Base-by-base conservation (phyloP, 2,888 invertebrate genomes). In the Pyrrhosoma nymphula region DNA sequence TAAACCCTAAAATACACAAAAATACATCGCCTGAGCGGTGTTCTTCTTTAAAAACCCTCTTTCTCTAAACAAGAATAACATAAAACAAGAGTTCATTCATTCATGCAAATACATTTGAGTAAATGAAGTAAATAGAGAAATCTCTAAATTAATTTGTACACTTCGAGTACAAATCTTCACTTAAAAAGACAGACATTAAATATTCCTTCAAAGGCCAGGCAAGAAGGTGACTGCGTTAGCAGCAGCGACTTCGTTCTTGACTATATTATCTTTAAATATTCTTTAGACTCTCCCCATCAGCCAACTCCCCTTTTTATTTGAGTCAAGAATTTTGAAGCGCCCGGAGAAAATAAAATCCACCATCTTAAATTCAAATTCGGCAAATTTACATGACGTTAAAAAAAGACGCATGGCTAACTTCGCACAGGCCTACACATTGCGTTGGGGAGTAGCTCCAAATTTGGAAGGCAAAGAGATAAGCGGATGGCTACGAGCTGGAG, bases 301-400 rank as follows among this genome's bases (percentile, higher is more conserved):
- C 35, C 82, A 35, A 16, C 82, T 82, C 82, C 14, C 35, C 82
- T 35, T 18, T 82, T 82, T 35, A 82, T 82, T 14, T 16, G 30
- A 82, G 35, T 35, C 14, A 30, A 82, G 82, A 82, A 82, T 82
- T 82, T 82, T 82, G 14, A 18, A 35, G 82, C 16, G 16, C 0
- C 12, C 14, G 16, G 2, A 16, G 82, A 82, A 82, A 82, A 82
- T 35, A 30, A 16, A 82, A 82, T 82, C 35, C 82, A 82, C 14
- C 12, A 82, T 82, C 18, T 82, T 30, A 82, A 82, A 82, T 82
- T 82, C 82, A 82, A 82, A 82, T 82, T 82, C 35, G 82, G 35
- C 35, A 23, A 35, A 82, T 82, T 26, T 35, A 35, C 82, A 82
- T 82, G 82, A 82, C 30, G 35, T 82, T n/a, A 35, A 16, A 82